phyloP scores from a whole-genome alignment of 2,113 vertebrate genomes.

The Poecile atricapillus region DNA sequence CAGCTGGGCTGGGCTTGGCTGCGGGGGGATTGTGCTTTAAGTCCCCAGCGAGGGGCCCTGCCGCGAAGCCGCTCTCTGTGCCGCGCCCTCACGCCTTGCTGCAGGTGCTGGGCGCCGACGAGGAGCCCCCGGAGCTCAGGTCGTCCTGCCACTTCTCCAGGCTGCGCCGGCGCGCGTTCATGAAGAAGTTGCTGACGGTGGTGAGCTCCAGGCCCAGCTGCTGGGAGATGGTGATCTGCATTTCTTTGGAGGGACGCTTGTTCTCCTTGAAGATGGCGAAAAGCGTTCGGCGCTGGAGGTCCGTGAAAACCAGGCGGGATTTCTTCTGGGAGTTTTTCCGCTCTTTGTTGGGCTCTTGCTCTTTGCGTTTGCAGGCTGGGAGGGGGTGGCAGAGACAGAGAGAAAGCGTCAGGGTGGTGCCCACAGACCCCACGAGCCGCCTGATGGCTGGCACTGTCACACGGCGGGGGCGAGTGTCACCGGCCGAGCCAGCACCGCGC shows the following conservation, averaged over 20 bases:
- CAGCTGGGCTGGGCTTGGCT: constrained; percentile 53
- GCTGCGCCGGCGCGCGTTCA: constrained; percentile 97
- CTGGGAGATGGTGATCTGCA: constrained; percentile 99
- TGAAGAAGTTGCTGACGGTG: constrained; percentile 99
- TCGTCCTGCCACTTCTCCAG: constrained; percentile 99
- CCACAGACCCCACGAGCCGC: accelerated
- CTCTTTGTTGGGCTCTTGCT: constrained; percentile 93
- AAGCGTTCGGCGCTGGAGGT: constrained; percentile 96
- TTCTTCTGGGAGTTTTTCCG: constrained; percentile 96
- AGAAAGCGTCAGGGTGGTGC: constrained; percentile 32
- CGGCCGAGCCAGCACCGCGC: background rate
- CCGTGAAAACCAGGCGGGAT: constrained; percentile 97
- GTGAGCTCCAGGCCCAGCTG: constrained; percentile 97
- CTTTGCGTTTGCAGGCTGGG: constrained; percentile 95
- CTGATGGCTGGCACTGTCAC: background rate
- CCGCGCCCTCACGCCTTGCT: constrained; percentile 89
- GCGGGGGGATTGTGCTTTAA: constrained; percentile 77
- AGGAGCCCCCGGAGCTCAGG: constrained; percentile 84
- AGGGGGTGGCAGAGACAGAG: background rate
- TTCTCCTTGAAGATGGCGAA: constrained; percentile 99
- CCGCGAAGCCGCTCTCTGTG: constrained; percentile 48
- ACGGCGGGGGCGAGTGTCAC: accelerated
- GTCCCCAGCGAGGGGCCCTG: constrained; percentile 86
- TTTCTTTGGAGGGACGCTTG: constrained; percentile 96
- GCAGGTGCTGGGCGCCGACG: constrained; percentile 90